Percentiles rank a stretch among this genome's conserved stretches.
phyloP scores from a whole-genome alignment of 2,888 invertebrate genomes.

The Falcaria lacertinaria region DNA sequence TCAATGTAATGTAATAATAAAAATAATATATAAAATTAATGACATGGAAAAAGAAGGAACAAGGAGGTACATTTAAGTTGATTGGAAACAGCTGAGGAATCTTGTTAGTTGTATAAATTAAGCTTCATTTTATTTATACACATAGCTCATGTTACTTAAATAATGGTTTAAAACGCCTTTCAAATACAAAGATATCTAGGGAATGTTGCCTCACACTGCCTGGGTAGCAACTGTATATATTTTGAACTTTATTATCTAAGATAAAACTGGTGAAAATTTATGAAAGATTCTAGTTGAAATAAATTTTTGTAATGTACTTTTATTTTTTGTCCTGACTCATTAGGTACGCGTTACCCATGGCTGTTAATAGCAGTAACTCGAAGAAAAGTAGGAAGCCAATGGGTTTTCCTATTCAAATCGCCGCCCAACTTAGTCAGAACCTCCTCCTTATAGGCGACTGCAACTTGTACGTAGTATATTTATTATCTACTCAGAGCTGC shows the following conservation, averaged over 20 bases:
- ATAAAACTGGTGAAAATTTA: slow-evolving; percentile 53
- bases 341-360: no score
- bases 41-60: no score
- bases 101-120: slow-evolving; percentile 9
- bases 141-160: slow-evolving; percentile 49
- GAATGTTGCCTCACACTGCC: slow-evolving; percentile 4
- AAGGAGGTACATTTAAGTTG: neutral
- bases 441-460: no score
- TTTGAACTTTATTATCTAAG: slow-evolving; percentile 34
- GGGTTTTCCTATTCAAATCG: no score
- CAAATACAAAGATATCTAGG: slow-evolving; percentile 8
- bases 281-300: slow-evolving; percentile 64
- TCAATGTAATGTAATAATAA: no score
- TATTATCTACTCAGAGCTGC: no score
- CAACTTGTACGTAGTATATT: no score
- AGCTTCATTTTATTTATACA: slow-evolving; percentile 26
- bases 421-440: no score
- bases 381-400: no score
- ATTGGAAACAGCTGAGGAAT: neutral
- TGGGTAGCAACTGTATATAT: slow-evolving; percentile 21
- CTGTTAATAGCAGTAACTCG: no score
- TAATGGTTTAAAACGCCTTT: slow-evolving; percentile 36
- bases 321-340: slow-evolving; percentile 29
- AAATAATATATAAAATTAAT: no score
- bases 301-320: slow-evolving; percentile 65